Percentiles rank a stretch among this genome's conserved stretches.
phyloP scores from a whole-genome alignment of 2,797 vertebrate genomes.

The Halcyon smyrnensis region DNA sequence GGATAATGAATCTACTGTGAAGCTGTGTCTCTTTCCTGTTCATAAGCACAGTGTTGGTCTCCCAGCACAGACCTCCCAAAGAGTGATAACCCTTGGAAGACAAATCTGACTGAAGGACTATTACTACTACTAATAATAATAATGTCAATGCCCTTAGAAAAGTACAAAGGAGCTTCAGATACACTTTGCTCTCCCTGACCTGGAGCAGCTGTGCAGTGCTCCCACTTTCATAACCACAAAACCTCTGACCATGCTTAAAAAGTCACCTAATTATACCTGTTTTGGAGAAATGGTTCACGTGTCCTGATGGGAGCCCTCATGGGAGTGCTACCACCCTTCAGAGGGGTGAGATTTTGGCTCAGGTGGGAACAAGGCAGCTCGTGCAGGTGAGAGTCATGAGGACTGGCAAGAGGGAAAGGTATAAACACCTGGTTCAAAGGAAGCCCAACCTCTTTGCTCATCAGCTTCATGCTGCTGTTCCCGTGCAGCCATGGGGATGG shows the following conservation, averaged over 20 bases:
- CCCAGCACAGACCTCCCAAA: background rate
- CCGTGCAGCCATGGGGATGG: accelerated
- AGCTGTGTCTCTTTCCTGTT: background rate
- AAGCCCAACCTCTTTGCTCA: accelerated
- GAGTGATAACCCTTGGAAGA: accelerated
- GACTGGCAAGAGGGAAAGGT: background rate
- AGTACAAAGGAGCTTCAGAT: background rate
- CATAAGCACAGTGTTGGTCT: background rate
- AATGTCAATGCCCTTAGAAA: background rate
- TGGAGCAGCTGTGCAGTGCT: background rate
- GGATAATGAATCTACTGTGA: background rate
- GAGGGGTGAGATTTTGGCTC: background rate
- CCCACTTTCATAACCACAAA: background rate
- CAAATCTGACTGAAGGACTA: background rate
- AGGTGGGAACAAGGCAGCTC: background rate
- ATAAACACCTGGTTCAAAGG: background rate
- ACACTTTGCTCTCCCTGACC: background rate
- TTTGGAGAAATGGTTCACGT: background rate
- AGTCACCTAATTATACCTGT: background rate
- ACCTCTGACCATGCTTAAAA: background rate
- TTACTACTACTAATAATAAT: too few relatives aligned
- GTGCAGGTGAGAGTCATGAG: background rate
- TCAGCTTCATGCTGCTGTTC: accelerated
- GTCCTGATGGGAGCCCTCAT: background rate
- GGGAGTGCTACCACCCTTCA: background rate